Evolutionary conservation across 2,113 vertebrate genomes (phyloP).

Genomic region (Rhea americana): DNA sequence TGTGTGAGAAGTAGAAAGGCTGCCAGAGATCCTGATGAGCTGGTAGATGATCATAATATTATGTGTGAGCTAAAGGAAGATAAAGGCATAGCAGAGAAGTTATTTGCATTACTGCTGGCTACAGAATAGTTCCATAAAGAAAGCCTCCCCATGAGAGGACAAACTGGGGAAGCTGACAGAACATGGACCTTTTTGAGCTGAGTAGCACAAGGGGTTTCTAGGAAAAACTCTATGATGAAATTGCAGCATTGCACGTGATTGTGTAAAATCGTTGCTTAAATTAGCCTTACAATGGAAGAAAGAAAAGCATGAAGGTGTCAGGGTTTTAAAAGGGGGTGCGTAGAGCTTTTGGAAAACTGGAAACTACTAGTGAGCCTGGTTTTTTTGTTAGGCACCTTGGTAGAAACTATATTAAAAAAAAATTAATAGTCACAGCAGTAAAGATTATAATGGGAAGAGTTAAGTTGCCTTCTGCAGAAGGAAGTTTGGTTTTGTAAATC

Average conservation of each 20-base stretch:
- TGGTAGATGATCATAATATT: neutral
- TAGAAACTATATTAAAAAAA: neutral
- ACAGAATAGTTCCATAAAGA: slow-evolving; percentile 22
- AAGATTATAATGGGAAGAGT: neutral
- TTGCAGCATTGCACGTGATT: neutral
- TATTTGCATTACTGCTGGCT: slow-evolving; percentile 51
- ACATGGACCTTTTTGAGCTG: slow-evolving; percentile 20
- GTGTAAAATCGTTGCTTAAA: slow-evolving; percentile 25
- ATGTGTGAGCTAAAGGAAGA: slow-evolving; percentile 6
- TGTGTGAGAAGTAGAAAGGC: slow-evolving; percentile 35
- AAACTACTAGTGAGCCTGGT: neutral
- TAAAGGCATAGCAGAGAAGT: neutral
- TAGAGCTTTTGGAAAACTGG: neutral
- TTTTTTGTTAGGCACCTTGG: neutral
- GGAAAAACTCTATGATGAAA: slow-evolving; percentile 2
- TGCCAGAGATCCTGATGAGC: slow-evolving; percentile 3
- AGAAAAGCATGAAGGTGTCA: slow-evolving; percentile 42
- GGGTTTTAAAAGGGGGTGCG: slow-evolving; percentile 19
- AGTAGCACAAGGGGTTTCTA: neutral
- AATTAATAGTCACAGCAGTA: neutral
- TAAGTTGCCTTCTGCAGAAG: neutral
- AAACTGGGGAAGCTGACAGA: slow-evolving; percentile 27
- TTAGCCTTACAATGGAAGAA: slow-evolving; percentile 28
- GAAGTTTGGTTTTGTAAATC: neutral
- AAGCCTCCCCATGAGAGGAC: neutral